Conservation (phyloP, 2,888 invertebrate species). For the Drosophila mettleri region DNA sequence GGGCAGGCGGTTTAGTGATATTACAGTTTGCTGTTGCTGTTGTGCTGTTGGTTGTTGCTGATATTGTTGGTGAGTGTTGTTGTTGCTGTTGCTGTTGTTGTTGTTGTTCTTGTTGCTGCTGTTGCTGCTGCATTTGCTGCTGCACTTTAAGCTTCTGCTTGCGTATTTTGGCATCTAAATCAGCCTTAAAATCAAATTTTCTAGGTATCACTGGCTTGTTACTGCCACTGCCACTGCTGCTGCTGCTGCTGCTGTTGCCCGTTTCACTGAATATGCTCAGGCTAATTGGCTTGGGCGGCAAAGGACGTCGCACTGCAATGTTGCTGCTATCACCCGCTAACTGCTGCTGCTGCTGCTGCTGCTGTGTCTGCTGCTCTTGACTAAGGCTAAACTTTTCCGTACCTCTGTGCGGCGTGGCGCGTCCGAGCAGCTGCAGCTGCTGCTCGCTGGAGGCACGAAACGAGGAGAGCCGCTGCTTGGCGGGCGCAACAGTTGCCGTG, state of each 20-base stretch:
- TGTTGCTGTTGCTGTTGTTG: slow-evolving; percentile 62
- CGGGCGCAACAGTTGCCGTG: slow-evolving; percentile 82
- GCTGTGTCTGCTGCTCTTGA: slow-evolving; percentile 50
- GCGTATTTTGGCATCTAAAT: slow-evolving; percentile 82
- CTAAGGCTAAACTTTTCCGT: slow-evolving; percentile 68
- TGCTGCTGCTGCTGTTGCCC: slow-evolving; percentile 32
- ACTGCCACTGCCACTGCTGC: slow-evolving; percentile 44
- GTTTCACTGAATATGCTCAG: slow-evolving; percentile 76
- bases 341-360: slow-evolving; percentile 43
- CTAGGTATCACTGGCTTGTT: slow-evolving; percentile 64
- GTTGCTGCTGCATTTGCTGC: slow-evolving; percentile 72
- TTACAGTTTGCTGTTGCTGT: slow-evolving; percentile 79
- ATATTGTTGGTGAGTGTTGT: slow-evolving; percentile 68
- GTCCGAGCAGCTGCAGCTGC: slow-evolving; percentile 81
- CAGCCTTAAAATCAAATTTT: slow-evolving; percentile 82
- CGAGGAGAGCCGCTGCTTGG: slow-evolving; percentile 85
- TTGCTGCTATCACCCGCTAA: slow-evolving; percentile 43
- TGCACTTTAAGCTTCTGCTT: slow-evolving; percentile 81
- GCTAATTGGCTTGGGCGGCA: slow-evolving; percentile 81
- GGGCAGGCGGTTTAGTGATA: slow-evolving; percentile 73
- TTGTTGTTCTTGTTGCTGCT: slow-evolving; percentile 68
- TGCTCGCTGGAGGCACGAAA: slow-evolving; percentile 84
- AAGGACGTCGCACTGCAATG: slow-evolving; percentile 50
- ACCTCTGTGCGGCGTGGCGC: slow-evolving; percentile 77
- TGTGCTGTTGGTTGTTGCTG: slow-evolving; percentile 37